Conservation (phyloP, 2,888 invertebrate species). For the Pristionchus maxplancki region DNA sequence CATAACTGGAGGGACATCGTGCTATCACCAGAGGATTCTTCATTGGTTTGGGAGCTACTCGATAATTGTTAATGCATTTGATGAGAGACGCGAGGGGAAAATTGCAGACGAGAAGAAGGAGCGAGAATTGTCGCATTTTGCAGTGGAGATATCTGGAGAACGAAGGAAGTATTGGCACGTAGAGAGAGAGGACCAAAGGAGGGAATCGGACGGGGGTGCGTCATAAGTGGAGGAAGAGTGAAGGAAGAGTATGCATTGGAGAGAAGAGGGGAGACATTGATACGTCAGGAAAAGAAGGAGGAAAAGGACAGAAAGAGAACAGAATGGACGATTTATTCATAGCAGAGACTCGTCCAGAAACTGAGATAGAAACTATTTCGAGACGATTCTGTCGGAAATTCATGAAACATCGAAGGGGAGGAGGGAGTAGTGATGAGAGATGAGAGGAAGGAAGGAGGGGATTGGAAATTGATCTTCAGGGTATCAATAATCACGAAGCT, state of each 20-base stretch:
- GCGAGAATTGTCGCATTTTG: background rate
- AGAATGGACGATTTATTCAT: background rate
- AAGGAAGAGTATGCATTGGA: constrained; percentile 5
- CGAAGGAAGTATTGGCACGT: background rate
- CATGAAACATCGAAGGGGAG: background rate
- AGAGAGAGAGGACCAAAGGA: background rate
- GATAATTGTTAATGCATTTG: constrained; percentile 15
- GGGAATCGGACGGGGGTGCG: background rate
- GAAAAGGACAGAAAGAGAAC: constrained; percentile 26
- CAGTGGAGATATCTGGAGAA: constrained; percentile 3
- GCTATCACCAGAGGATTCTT: background rate
- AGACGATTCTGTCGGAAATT: background rate
- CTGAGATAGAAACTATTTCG: background rate
- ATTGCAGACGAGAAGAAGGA: background rate
- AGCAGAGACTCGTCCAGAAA: background rate
- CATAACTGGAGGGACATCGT: background rate
- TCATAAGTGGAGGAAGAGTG: background rate
- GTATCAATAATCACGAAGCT: background rate
- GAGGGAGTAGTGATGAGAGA: background rate
- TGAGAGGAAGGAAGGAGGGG: background rate
- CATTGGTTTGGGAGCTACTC: constrained; percentile 6
- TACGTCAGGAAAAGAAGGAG: constrained; percentile 17
- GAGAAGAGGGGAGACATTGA: background rate
- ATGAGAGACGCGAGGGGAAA: background rate
- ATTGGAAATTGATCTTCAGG: background rate